Evolutionary conservation across 2,797 vertebrate genomes (phyloP), one percentile per base, ranked within the genome.

Genomic region (Takifugu ocellatus): DNA sequence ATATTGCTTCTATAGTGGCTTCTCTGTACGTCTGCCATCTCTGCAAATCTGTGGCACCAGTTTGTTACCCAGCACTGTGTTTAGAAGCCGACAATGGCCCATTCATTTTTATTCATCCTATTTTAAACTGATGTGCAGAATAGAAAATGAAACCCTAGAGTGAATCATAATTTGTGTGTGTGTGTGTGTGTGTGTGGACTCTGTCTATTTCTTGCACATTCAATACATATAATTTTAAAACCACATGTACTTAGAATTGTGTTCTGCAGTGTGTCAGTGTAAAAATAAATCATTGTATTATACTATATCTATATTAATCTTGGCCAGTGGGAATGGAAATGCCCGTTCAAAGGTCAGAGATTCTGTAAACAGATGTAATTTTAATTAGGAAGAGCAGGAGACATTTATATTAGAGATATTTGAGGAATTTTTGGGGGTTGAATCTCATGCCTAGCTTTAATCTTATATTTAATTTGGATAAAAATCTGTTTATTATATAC

Each of bases 11-110:
- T 73, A 90, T 87, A 90, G 88, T 86, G 75, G 88, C 68, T 39
- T 75, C 86, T 87, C 75, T 91, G 88, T 91, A 84, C 70, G 56
- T 73, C 74, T 70, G 64, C 76, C 82, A 72, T 77, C 77, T 70
- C 56, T 62, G 75, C 42, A 64, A 72, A 77, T 77, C 72, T 62
- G 71, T 80, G 79, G 76, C 79, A 86, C 85, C 84, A 85, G 76
- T 86, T 76, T 78, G 84, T 79, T 74, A 78, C 78, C 78, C 72
- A 80, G 74, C 68, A 66, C 82, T 81, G 78, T 59, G 72, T 72
- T 85, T 77, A 59, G 10, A 56, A 64, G 29, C 63, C 73, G 60
- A 89, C 87, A 89, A 88, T 85, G 72, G 80, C 2, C 73, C 74
- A 66, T 84, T 84, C 82, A 78, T 70, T 29, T 39, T 39, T 14